Evolutionary conservation across 2,113 vertebrate genomes (phyloP).

Genomic region (Anolis sagrei): DNA sequence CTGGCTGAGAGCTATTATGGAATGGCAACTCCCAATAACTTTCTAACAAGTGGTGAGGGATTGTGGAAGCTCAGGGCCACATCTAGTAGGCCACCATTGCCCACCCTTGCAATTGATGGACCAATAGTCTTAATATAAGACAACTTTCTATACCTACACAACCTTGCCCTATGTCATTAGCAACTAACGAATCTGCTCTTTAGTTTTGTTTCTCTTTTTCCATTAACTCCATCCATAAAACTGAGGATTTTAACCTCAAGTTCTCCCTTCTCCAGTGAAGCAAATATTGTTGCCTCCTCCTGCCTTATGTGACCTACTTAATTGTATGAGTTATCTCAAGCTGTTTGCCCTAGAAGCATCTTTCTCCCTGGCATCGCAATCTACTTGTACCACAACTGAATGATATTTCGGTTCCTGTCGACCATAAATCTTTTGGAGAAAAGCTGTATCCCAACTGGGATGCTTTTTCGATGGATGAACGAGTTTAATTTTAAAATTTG

Average conservation of each 20-base stretch:
- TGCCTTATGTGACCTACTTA: not conserved
- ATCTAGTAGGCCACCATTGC: too few relatives aligned
- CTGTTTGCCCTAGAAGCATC: conserved; percentile 1
- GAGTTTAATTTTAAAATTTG: conserved; percentile 12
- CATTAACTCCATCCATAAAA: not conserved
- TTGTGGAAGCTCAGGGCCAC: too few relatives aligned
- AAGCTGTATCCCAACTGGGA: not conserved
- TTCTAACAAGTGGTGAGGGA: too few relatives aligned
- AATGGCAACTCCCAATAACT: too few relatives aligned
- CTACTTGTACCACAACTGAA: conserved; percentile 6
- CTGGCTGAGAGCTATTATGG: too few relatives aligned
- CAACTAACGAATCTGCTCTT: not conserved
- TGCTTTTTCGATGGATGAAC: not conserved
- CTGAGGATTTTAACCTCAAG: not conserved
- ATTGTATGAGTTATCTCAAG: conserved; percentile 8
- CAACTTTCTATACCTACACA: not conserved
- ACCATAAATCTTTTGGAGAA: not conserved
- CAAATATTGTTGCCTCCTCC: not conserved
- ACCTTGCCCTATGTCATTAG: not conserved
- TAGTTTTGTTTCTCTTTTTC: not conserved
- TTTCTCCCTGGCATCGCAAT: not conserved
- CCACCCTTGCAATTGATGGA: too few relatives aligned
- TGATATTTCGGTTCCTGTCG: conserved; percentile 13
- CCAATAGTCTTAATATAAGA: too few relatives aligned
- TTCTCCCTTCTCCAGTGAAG: not conserved